Evolutionary conservation across 2,888 invertebrate species (phyloP).

Genomic region (Caenorhabditis sp.): DNA sequence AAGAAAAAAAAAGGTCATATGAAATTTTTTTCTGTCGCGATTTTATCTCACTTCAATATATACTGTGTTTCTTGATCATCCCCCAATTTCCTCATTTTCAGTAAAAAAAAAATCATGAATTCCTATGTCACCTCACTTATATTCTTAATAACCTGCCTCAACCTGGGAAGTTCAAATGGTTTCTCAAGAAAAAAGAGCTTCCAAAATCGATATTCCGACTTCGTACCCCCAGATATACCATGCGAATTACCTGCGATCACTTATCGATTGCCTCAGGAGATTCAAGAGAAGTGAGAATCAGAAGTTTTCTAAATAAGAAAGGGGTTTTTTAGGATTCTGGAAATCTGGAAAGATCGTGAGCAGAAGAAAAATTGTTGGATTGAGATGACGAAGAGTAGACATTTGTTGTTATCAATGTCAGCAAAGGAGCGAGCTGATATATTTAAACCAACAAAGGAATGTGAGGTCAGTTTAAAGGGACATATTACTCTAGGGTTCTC

Average conservation of each 20-base stretch:
- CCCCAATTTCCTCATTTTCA: not conserved
- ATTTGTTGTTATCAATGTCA: not conserved
- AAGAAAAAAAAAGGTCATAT: not conserved
- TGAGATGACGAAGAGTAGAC: not conserved
- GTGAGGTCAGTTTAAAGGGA: not conserved
- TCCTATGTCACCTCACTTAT: not conserved
- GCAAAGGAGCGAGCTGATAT: not conserved
- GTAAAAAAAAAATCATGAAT: not conserved
- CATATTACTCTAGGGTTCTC: too few relatives aligned
- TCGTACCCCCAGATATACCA: not conserved
- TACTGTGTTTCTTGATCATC: not conserved
- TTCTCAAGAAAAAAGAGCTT: not conserved
- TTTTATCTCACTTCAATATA: not conserved
- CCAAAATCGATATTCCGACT: not conserved
- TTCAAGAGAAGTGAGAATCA: not conserved
- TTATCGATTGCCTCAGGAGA: not conserved
- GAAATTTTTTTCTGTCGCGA: not conserved
- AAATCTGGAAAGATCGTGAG: not conserved
- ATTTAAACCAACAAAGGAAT: not conserved
- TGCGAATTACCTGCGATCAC: not conserved
- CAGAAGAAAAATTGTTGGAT: not conserved
- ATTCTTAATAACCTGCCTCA: not conserved
- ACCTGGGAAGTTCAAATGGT: not conserved
- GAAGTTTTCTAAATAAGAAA: not conserved
- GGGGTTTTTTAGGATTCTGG: not conserved